Evolutionary conservation across 2,888 invertebrate genomes (phyloP), one percentile per base, ranked within the genome.

Genomic region (Camponotus fellah): DNA sequence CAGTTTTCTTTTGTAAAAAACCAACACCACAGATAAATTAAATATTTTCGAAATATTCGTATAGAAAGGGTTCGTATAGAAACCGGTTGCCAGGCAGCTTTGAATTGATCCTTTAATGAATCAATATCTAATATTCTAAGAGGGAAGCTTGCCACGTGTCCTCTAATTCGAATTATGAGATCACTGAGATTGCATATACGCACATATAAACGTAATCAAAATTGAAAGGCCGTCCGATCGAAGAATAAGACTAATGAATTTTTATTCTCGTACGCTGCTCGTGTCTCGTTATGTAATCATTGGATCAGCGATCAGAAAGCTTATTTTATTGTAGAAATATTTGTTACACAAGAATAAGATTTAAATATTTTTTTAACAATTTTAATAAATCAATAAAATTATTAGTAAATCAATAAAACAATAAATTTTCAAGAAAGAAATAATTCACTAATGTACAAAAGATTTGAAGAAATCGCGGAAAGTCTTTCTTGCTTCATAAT

Each of bases 61-160:
- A 21, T 75, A 64, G 84, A 65, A 66, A 65, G n/a, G n/a, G n/a
- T n/a, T n/a, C n/a, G n/a, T n/a, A n/a, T n/a, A n/a, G 69, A 64
- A 69, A 46, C 14, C 53, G 71, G 89, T 86, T 86, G 85, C 87
- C 86, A 84, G 65, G 77, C 74, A 82, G 64, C 77, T 85, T 65
- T 65, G 87, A 92, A 92, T 92, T 91, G 92, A 92, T 92, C 86
- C 74, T 85, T 82, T 76, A 53, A 86, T 88, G 87, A 88, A 90
- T 91, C 86, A 83, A 87, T 84, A 82, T 83, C 77, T 72, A 71
- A 40, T 75, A 12, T 37, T 72, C 40, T 88, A 88, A 90, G 80
- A 88, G 26, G 62, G 91, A 92, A 90, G 85, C 91, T 89, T 83
- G 53, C 37, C 88, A 85, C 87, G 88, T 88, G 87, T 86, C 75